Evolutionary conservation across 2,888 invertebrate genomes (phyloP).

Genomic region (Athrips mouffetella): DNA sequence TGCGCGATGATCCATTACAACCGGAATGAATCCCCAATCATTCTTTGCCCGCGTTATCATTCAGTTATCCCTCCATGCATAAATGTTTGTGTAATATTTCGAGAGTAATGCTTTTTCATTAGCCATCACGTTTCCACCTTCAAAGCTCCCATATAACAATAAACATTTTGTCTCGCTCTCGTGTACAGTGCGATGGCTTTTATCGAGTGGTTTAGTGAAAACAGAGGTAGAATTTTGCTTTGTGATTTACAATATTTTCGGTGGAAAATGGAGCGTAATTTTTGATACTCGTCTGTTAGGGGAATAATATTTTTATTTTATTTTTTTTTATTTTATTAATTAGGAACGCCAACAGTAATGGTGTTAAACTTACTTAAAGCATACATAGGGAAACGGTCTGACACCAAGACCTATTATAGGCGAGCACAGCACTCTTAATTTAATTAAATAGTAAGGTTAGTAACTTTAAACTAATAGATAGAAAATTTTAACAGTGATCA

Average conservation of each 20-base stretch:
- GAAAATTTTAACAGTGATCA: too few species aligned
- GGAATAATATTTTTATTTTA: neutral
- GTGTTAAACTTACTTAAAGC: too few species aligned
- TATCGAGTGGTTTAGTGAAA: conserved; percentile 13
- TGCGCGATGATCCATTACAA: conserved; percentile 14
- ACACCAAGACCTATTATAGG: too few species aligned
- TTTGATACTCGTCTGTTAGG: neutral
- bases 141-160: neutral
- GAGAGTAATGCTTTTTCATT: conserved; percentile 55
- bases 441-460: too few species aligned
- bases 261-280: conserved; percentile 4
- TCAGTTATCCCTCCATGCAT: conserved; percentile 73
- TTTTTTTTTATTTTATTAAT: neutral
- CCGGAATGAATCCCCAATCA: conserved; percentile 52
- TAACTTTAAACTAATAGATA: too few species aligned
- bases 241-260: conserved; percentile 10
- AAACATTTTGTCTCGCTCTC: neutral
- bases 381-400: too few species aligned
- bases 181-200: neutral
- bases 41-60: conserved; percentile 53
- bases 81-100: conserved; percentile 73
- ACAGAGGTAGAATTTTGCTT: conserved; percentile 10
- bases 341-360: too few species aligned
- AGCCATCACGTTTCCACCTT: conserved; percentile 23
- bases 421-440: too few species aligned